phyloP scores from a whole-genome alignment of 2,888 invertebrate species.

The Brachyopa scutellaris region DNA sequence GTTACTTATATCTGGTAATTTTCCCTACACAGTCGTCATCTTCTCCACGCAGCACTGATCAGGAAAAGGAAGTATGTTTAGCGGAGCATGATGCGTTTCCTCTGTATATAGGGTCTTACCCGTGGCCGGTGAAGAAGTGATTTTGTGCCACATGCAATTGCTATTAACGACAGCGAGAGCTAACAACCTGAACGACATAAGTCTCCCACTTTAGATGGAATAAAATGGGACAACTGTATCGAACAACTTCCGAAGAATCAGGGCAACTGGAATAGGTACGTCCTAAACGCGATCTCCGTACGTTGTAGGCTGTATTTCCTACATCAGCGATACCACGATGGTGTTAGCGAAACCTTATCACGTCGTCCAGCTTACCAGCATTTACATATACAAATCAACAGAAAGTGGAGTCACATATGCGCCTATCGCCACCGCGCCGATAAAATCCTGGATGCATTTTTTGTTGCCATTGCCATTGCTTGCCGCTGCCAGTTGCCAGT shows the following conservation, averaged over 20 bases:
- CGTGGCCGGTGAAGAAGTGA: conserved; percentile 66
- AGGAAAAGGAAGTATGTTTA: conserved; percentile 75
- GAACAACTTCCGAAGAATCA: conserved; percentile 69
- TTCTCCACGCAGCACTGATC: conserved; percentile 74
- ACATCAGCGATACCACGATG: conserved; percentile 6
- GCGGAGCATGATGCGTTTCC: conserved; percentile 75
- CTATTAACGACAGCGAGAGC: conserved; percentile 30
- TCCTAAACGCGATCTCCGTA: conserved; percentile 44
- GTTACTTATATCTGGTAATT: conserved; percentile 64
- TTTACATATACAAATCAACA: conserved; percentile 69
- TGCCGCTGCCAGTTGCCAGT: conserved; percentile 45
- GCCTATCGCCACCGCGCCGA: conserved; percentile 42
- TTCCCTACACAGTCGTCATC: conserved; percentile 65
- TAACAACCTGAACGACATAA: conserved; percentile 70
- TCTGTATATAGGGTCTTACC: conserved; percentile 50
- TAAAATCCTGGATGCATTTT: conserved; percentile 69
- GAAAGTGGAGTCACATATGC: conserved; percentile 61
- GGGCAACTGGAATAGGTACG: conserved; percentile 63
- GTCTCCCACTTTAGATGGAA: conserved; percentile 38
- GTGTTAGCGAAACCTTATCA: conserved; percentile 68
- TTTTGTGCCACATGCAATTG: conserved; percentile 61
- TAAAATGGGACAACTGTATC: conserved; percentile 59
- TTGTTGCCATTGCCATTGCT: too few relatives aligned
- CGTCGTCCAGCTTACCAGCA: conserved; percentile 61
- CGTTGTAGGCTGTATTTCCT: conserved; percentile 34